Base-by-base conservation (phyloP, 2,797 vertebrate genomes). In the Bovichtus diacanthus region DNA sequence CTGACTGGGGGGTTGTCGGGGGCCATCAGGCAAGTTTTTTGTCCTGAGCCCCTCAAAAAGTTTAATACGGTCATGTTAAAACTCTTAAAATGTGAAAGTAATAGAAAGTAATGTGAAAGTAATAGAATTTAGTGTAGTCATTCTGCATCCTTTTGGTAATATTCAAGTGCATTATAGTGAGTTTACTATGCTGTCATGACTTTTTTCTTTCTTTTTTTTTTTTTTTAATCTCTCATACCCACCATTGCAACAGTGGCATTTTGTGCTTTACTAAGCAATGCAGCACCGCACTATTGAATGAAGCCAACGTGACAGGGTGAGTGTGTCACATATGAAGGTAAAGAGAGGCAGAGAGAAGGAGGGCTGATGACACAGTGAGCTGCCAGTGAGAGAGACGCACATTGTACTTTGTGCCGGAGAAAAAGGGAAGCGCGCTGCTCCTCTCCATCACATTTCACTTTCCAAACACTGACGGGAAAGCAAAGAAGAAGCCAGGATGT, bases 401-500 rank as follows among this genome's bases (percentile, higher is more conserved):
- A 80, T 75, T 80, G 72, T 62, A 85, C 70, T 88, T 74, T 65
- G 78, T 18, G 83, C 77, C 41, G 71, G 63, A 78, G 70, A 9
- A 41, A 70, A 56, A 18, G 27, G 79, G 58, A 65, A 6, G 77
- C 85, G 78, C 88, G 71, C 79, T 4, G 63, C 81, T 74, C 72
- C 76, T 79, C 81, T 77, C 67, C 84, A 25, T 66, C 76, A 78
- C 74, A 51, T 70, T 49, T 62, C 84, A 90, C 86, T 90, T 91
- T 90, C 16, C 75, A 72, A 80, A 86, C 55, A 70, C 69, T 65
- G 74, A 62, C 60, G 53, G 63, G 23, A 27, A 64, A 74, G 78
- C 58, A 59, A 83, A 81, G 58, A 34, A 11, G 78, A 34, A 34
- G 81, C 62, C 87, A 90, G 29, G 77, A 93, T 93, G 91, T 92